These are phyloP conservation scores for Montipora sp. DNA, from an alignment of 64 coral and sea anemone species.

Conservation along the genomic window DNA sequence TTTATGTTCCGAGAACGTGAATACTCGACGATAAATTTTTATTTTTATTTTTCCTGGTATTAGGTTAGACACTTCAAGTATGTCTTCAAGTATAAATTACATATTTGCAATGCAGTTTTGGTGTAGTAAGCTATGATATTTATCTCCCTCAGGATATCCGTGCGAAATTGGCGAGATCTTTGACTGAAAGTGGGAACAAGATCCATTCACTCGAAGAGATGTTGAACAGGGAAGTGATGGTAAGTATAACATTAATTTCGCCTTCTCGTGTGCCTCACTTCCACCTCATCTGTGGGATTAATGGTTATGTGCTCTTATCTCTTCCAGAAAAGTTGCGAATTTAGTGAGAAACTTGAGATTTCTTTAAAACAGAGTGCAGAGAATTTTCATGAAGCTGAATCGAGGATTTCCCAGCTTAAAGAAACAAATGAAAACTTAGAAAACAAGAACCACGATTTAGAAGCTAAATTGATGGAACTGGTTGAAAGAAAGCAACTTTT, in stretches of 20 bases:
- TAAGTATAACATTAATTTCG: slow-evolving; percentile 3
- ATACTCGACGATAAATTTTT: no score
- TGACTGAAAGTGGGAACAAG: slow-evolving; percentile 27
- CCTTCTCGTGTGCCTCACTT: no score
- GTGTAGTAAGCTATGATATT: not conserved
- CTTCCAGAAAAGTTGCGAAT: slow-evolving; percentile 70
- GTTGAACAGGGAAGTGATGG: slow-evolving; percentile 40
- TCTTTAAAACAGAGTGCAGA: slow-evolving; percentile 43
- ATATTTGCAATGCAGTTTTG: no score
- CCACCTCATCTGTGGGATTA: no score
- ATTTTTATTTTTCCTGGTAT: no score
- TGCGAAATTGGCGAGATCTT: not conserved
- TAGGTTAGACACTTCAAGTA: no score
- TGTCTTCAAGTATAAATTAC: no score
- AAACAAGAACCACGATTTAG: slow-evolving; percentile 63
- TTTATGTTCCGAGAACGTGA: no score
- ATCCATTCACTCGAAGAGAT: slow-evolving; percentile 18
- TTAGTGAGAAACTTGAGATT: slow-evolving; percentile 70
- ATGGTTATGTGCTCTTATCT: no score
- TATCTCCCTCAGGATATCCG: not conserved
- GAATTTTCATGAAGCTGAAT: slow-evolving; percentile 49
- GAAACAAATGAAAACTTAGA: slow-evolving; percentile 31
- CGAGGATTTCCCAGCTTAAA: slow-evolving; percentile 41
- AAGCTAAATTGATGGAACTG: slow-evolving; percentile 62
- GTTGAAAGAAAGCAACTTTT: slow-evolving; percentile 61